Evolutionary conservation across 2,797 vertebrate species (phyloP), one percentile per base, ranked within the genome.

Genomic region (Betta splendens): DNA sequence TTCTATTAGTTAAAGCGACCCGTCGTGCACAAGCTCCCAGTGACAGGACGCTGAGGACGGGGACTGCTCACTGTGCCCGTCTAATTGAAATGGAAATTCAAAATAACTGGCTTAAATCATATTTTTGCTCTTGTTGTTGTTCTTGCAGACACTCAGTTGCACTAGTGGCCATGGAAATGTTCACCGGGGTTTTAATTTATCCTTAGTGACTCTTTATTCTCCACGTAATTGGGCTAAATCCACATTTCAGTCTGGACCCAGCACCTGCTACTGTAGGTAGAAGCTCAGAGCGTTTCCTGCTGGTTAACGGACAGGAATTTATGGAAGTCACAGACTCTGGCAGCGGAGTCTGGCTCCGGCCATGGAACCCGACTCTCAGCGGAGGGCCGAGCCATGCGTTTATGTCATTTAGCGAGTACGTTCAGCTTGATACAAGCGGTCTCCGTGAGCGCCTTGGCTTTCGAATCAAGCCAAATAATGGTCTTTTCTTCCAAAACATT

Each of bases 291-390:
- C 4, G 22, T n/a, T 45, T 52, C 31, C 28, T 25, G 32, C 28
- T 58, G 52, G 37, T 26, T 33, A 5, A 25, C 11, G 45, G 15
- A 15, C 45, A 21, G 23, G 37, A 32, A 48, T 26, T 64, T 65
- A n/a, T 69, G 44, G 47, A 67, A 64, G 62, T 56, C 9, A 22
- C 25, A 67, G 48, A 21, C 38, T 56, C 12, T 47, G 48, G 68
- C 53, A 64, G 39, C 25, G 39, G 31, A 68, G 22, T n/a, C 29
- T 39, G 26, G 22, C 50, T 69, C 9, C 7, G 15, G 42, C 43
- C 23, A 22, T 40, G 49, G 72, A 72, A 66, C 39, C 25, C 40
- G 23, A 71, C 17, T 65, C 49, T 42, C 11, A 2, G 16, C 28
- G 32, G 58, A 60, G 43, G 11, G 53, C 36, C 6, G 25, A 68